Evolutionary conservation across 1,140 invertebrate genomes (phyloP), one percentile per base, ranked within the genome.

Genomic region (Panagrolaimus sp.): DNA sequence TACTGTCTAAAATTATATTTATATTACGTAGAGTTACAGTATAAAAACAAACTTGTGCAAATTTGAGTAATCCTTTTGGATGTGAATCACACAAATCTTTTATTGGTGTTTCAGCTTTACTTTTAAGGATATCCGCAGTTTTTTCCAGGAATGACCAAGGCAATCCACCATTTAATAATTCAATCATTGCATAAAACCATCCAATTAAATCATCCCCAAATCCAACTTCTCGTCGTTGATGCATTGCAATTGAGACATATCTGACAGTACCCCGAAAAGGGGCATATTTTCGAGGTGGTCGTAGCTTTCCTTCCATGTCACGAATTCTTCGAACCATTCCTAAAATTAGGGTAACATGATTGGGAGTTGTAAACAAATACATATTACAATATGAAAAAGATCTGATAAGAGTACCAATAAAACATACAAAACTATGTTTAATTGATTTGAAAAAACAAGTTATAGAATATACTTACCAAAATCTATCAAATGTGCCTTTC

Each of bases 181-280:
- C 52, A 21, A 58, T 8, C 52, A 58, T 58, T 21, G 52, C 52
- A 28, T 58, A 58, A 21, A 58, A 58, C 52, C 52, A 58, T n/a
- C 52, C 52, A 2, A 58, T 17, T 10, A 58, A 28, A 58, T 58
- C 52, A 58, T 58, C 52, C 17, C 52, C 52, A 14, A 28, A 28
- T 24, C 52, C 52, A 28, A 58, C 52, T 1, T 58, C 52, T 17
- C 17, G 14, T 58, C 52, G 1, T 58, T 58, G 52, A 58, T 58
- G 52, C 52, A 58, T 58, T 12, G 52, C 52, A 5, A 58, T 17
- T 24, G 52, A 58, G 10, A 58, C 52, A 21, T 58, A 58, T 10
- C 52, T 24, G 4, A 58, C 52, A 14, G 52, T 58, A 14, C 52
- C 52, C 12, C 52, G 52, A 21, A 58, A 58, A 8, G 52, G 52